Evolutionary conservation across 2,888 invertebrate genomes (phyloP).

Genomic region (Athripsodes cinereus): DNA sequence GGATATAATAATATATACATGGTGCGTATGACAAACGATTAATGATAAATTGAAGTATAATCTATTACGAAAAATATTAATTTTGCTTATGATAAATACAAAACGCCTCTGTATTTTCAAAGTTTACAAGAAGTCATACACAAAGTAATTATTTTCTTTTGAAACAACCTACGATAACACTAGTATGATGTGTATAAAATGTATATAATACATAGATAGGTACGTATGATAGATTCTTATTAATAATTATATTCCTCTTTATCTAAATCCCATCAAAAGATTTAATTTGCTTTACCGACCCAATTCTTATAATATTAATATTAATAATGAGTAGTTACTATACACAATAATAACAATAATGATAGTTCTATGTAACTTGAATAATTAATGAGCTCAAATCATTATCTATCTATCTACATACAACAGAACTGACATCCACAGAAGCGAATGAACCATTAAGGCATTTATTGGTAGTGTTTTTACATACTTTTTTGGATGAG

Average conservation of each 20-base stretch:
- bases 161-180: not conserved
- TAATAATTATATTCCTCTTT: slow-evolving; percentile 14
- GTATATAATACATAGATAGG: no score
- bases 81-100: no score
- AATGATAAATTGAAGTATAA: no score
- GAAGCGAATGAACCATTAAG: slow-evolving; percentile 15
- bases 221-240: slow-evolving; percentile 1
- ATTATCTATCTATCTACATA: no score
- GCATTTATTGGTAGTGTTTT: not conserved
- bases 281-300: slow-evolving; percentile 21
- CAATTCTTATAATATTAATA: slow-evolving; percentile 10
- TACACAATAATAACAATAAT: not conserved
- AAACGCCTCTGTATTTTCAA: no score
- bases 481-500: not conserved
- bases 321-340: not conserved
- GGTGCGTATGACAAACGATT: no score
- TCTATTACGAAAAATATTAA: no score
- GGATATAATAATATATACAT: no score
- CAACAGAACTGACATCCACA: slow-evolving; percentile 22
- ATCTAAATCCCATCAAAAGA: slow-evolving; percentile 18
- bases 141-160: not conserved
- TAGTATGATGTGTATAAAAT: no score
- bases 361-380: slow-evolving; percentile 10
- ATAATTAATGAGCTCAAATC: slow-evolving; percentile 19
- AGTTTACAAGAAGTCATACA: no score